Evolutionary conservation across 1,140 invertebrate genomes (phyloP), one percentile per base, ranked within the genome.

Genomic region (Atopsyche davidsoni): DNA sequence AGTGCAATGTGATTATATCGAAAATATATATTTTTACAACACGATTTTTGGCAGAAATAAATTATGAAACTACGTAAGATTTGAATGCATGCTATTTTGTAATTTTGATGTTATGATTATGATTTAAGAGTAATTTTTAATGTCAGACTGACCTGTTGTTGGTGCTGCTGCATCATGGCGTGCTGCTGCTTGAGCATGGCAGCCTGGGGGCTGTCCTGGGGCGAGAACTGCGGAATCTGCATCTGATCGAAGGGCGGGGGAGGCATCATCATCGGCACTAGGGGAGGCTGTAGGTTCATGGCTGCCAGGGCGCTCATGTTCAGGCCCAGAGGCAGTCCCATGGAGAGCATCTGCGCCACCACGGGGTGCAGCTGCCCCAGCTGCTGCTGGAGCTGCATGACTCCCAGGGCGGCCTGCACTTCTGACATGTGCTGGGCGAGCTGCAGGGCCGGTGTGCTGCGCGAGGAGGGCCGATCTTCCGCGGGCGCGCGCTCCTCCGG

Each of bases 191-290:
- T 85, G 10, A 82, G 75, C 19, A 82, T 53, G 32, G 79, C 64
- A 39, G 78, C 70, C 49, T 66, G 63, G 47, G 68, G 65, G 3
- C 10, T 17, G 56, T 74, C 71, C 63, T 77, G 73, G 13, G 72
- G 72, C 49, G 57, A 72, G 55, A 78, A 81, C 64, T 74, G 76
- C 57, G 67, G 68, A 55, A 65, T 75, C 55, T 67, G 74, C 75
- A 80, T 84, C 51, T 75, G 73, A 60, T 84, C 81, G 63, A 65
- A 87, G 9, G 84, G 80, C 24, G 84, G 83, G 13, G 87, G 86
- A 17, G 89, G 86, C 77, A 92, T 79, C 87, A 95, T 92, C 72
- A 94, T 82, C 1, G 91, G 89, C 50, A 93, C 87, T 34, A 94
- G 65, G 0, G 87, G 87, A 9, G 87, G 87, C 65, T 89, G 88